Percentiles rank a stretch among this genome's conserved stretches.
Conservation (phyloP, 2,797 vertebrate species). For the Myiothlypis coronata region DNA sequence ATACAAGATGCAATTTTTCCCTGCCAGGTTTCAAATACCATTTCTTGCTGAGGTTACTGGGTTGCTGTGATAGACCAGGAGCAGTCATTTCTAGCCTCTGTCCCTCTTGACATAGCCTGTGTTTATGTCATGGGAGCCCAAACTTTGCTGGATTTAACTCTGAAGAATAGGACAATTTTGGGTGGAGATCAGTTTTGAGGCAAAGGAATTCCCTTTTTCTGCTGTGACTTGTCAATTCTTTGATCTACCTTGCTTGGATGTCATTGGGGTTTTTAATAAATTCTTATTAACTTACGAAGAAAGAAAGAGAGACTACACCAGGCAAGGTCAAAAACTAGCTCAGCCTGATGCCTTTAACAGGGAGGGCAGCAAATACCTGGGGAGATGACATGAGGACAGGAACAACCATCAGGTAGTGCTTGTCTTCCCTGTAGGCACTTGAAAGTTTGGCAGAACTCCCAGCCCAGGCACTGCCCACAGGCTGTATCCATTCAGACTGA, state of each 20-base stretch:
- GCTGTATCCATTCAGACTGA: not conserved
- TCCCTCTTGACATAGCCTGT: not conserved
- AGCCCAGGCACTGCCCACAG: not conserved
- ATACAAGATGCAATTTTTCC: not conserved
- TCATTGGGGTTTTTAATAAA: not conserved
- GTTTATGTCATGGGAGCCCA: fast-evolving
- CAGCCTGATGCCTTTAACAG: not conserved
- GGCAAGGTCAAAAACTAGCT: not conserved
- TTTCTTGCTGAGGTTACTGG: not conserved
- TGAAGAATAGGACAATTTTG: not conserved
- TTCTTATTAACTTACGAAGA: not conserved
- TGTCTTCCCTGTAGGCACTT: not conserved
- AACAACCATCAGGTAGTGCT: not conserved
- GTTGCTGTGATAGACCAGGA: fast-evolving
- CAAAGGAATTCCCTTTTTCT: not conserved
- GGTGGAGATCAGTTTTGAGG: not conserved
- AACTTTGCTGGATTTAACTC: not conserved
- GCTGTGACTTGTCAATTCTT: not conserved
- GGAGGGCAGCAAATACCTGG: not conserved
- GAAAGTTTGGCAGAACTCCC: not conserved
- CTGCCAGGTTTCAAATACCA: not conserved
- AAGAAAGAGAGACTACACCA: not conserved
- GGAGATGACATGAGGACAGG: not conserved
- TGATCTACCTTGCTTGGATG: not conserved
- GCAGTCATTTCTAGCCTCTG: not conserved